Evolutionary conservation across 2,113 vertebrate species (phyloP).

Genomic region (Saguinus midas): DNA sequence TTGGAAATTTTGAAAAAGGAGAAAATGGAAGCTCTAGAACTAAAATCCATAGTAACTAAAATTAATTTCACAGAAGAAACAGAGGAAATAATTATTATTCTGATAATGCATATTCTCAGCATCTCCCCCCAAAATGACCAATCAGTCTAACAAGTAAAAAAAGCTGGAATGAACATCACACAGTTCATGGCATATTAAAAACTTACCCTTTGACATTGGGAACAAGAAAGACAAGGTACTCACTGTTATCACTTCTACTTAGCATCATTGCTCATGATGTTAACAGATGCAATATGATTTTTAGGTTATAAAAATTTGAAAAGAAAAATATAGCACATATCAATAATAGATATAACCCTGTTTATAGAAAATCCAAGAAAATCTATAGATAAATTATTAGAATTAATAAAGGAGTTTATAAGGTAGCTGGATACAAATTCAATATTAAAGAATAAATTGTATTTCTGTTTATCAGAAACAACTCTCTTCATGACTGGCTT

Average conservation of each 20-base stretch:
- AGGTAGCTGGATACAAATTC: background rate
- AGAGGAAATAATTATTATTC: background rate
- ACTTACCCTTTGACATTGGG: background rate
- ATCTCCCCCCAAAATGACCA: background rate
- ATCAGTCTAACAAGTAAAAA: background rate
- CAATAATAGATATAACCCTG: background rate
- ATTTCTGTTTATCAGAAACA: background rate
- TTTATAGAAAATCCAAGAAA: background rate
- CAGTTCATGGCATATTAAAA: background rate
- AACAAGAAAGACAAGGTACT: background rate
- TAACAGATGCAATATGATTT: background rate
- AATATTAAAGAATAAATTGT: background rate
- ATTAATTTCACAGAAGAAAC: background rate
- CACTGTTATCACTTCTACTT: background rate
- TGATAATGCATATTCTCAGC: background rate
- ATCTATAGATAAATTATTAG: background rate
- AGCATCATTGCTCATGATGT: background rate
- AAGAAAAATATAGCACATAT: background rate
- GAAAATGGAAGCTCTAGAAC: background rate
- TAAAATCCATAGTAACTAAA: background rate
- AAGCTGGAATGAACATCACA: background rate
- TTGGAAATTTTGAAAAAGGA: background rate
- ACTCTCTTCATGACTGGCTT: background rate
- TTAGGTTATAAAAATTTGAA: background rate
- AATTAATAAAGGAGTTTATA: background rate